Base-by-base conservation (phyloP, 2,888 invertebrate genomes). In the Netelia inedita region DNA sequence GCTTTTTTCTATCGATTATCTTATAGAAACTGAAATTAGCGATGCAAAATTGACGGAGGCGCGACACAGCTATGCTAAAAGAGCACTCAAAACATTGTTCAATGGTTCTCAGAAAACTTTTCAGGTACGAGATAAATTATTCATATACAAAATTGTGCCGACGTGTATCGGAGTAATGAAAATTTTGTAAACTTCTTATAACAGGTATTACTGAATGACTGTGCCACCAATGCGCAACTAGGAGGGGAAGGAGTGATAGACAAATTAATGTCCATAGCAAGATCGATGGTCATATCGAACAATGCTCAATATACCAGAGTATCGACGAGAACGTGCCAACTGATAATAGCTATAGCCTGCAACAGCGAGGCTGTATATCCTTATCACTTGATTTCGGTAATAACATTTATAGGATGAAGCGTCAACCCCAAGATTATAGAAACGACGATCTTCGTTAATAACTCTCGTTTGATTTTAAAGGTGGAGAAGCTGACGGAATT, bases 81-180 rank as follows among this genome's bases (percentile, higher is more conserved):
- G 92, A 63, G 93, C 92, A 35, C 87, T 93, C 69, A 93, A 93
- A 87, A 93, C 92, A 8, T 89, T 93, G 53, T 93, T 93, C 68
- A 93, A 93, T 83, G 92, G 93, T 5, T 93, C 93, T 3, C 93
- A 93, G 46, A 93, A 93, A 76, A 93, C 93, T 11, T 93, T 93
- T 89, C 92, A 93, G 89, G 93, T 93, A 89, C 65, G 35, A 46
- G 14, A 41, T 43, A 66, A 5, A 76, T 21, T 1, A 57, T 10
- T 57, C 21, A 5, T n/a, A 14, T 3, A 5, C 11, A 59, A 59
- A 59, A n/a, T 59, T 16, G 19, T 35, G 5, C 35, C 35, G 6
- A 6, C 6, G 3, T 35, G 6, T 35, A 57, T 65, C 21, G 21
- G n/a, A 28, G 14, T 57, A 14, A 46, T 14, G 14, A 28, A 46